Conservation (phyloP, 2,797 vertebrate species). For the Malurus splendens region DNA sequence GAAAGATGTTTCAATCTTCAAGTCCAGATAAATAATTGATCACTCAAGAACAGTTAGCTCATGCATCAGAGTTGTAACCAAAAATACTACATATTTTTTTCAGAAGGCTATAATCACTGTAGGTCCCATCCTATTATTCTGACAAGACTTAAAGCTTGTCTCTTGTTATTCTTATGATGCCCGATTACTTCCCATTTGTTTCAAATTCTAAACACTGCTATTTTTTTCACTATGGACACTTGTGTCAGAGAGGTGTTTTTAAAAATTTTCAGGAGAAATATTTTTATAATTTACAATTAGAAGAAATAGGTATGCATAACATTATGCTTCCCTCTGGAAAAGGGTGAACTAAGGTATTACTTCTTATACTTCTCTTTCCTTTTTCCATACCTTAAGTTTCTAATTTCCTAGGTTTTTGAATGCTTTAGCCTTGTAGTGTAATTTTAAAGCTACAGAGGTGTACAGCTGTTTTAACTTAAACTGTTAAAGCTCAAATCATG, state of each 20-base stretch:
- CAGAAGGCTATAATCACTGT: neutral
- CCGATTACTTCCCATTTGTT: neutral
- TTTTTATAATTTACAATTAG: neutral
- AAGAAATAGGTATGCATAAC: neutral
- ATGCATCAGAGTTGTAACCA: neutral
- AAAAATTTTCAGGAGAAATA: neutral
- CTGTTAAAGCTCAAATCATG: neutral
- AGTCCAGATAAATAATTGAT: neutral
- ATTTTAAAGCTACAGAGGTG: neutral
- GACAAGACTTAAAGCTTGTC: neutral
- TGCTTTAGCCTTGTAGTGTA: neutral
- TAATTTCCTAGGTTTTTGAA: neutral
- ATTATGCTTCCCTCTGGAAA: neutral
- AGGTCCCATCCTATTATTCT: neutral
- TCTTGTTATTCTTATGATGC: neutral
- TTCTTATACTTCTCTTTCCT: neutral
- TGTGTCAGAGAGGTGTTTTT: rapidly evolving
- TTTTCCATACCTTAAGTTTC: neutral
- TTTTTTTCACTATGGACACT: neutral
- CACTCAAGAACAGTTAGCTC: neutral
- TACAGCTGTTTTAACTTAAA: neutral
- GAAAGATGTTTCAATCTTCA: neutral
- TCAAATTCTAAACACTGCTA: neutral
- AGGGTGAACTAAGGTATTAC: neutral
- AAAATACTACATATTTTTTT: neutral